Evolutionary conservation across 2,888 invertebrate genomes (phyloP).

Genomic region (Himalopsyche anomala): DNA sequence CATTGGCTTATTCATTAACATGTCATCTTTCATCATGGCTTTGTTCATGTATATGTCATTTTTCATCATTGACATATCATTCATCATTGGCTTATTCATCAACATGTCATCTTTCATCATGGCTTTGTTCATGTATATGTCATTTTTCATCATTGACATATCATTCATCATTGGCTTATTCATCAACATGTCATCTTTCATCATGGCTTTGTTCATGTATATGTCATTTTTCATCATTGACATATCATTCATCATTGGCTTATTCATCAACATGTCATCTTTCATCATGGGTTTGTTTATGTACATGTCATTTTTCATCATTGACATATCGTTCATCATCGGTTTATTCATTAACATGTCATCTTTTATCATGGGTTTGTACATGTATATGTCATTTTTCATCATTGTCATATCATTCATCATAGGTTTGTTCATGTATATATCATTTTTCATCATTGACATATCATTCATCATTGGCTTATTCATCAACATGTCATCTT

Average conservation of each 20-base stretch:
- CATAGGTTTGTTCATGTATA: too few relatives aligned
- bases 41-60: neutral
- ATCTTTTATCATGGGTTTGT: too few relatives aligned
- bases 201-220: neutral
- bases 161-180: neutral
- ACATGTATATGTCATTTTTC: too few relatives aligned
- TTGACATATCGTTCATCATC: neutral
- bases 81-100: neutral
- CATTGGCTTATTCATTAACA: too few relatives aligned
- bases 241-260: neutral
- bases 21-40: too few relatives aligned
- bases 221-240: neutral
- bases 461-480: neutral
- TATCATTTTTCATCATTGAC: neutral
- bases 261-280: neutral
- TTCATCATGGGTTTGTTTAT: neutral
- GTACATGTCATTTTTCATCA: neutral
- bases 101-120: neutral
- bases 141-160: neutral
- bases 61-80: neutral
- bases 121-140: too few relatives aligned
- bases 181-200: neutral
- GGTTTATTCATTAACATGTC: too few relatives aligned
- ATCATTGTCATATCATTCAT: too few relatives aligned
- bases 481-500: neutral